Evolutionary conservation across 2,113 vertebrate species (phyloP), one percentile per base, ranked within the genome.

Genomic region (Mionectes macconnelli): DNA sequence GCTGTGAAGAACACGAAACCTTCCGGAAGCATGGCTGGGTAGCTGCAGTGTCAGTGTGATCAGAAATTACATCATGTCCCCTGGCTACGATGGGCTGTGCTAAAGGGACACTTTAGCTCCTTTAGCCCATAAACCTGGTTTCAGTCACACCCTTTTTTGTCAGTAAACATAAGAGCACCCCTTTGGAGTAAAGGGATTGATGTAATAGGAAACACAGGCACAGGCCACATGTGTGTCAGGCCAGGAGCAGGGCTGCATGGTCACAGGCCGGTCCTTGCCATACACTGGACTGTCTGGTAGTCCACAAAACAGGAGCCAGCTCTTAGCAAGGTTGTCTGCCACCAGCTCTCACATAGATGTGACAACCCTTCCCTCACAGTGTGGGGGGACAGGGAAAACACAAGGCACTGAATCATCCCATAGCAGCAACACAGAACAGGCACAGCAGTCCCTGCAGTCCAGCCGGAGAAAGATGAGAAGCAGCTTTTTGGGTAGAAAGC

Each of bases 321-420:
- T 39, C 73, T 52, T 35, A 30, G 53, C 63, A 24, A 68, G n/a
- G 50, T 4, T 55, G 25, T 30, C 37, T 77, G 81, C n/a, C 35
- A 64, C 21, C 45, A 77, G 27, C 21, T 56, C 35, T 19, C 50
- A 16, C 50, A 22, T 1, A 25, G 33, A 35, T 6, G 2, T 42
- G 25, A 52, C 47, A n/a, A 19, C 20, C 5, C 4, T 17, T 4
- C 0, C 8, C 23, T 81, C 70, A 33, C 50, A 42, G 57, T 7
- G 2, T 7, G 10, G 3, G 6, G 13, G 13, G 24, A 4, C 39
- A 3, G 0, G 31, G 23, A 74, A 55, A 69, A 62, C 0, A 0
- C n/a, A 53, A 1, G 1, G 45, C 42, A 15, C 35, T 6, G 39
- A 59, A 37, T 53, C 39, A 70, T 13, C 7, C 44, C 23, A 6